These are phyloP conservation scores for Echiichthys vipera DNA, from an alignment of 2,797 vertebrate genomes.

Conservation along the genomic window DNA sequence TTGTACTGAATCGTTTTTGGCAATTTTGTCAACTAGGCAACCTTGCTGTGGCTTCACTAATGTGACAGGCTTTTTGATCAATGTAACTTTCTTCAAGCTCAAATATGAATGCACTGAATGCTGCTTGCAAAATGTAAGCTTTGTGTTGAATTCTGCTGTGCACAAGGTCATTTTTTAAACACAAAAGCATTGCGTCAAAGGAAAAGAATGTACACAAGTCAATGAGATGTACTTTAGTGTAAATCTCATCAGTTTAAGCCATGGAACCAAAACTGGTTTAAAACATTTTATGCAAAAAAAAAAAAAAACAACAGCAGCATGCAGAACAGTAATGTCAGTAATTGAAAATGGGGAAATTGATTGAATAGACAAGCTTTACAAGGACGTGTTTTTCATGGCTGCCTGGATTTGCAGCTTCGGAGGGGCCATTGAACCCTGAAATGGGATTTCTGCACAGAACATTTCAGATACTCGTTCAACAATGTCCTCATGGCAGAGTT, in stretches of 20 bases:
- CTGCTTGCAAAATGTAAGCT: neutral
- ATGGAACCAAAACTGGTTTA: constrained; percentile 49
- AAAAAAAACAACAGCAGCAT: constrained; percentile 31
- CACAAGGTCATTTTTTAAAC: neutral
- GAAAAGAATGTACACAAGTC: no score
- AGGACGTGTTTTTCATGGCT: constrained; percentile 73
- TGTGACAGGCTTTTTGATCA: constrained; percentile 14
- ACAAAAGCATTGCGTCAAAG: no score
- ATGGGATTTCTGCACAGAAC: constrained; percentile 82
- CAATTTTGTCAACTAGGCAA: neutral
- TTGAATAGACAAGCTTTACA: constrained; percentile 79
- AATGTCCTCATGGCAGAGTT: constrained; percentile 51
- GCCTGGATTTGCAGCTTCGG: constrained; percentile 66
- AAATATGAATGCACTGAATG: neutral
- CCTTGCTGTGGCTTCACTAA: neutral
- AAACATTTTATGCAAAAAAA: constrained; percentile 37
- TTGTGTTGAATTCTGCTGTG: neutral
- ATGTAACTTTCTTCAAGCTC: neutral
- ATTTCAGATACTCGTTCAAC: constrained; percentile 71
- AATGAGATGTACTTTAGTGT: neutral
- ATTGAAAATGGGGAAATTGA: constrained; percentile 81
- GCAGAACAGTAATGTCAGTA: constrained; percentile 66
- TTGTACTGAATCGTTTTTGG: neutral
- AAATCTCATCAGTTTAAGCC: constrained; percentile 19
- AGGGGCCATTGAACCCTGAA: constrained; percentile 82